phyloP scores from a whole-genome alignment of 1,140 invertebrate genomes.

The Drosophila asahinai region DNA sequence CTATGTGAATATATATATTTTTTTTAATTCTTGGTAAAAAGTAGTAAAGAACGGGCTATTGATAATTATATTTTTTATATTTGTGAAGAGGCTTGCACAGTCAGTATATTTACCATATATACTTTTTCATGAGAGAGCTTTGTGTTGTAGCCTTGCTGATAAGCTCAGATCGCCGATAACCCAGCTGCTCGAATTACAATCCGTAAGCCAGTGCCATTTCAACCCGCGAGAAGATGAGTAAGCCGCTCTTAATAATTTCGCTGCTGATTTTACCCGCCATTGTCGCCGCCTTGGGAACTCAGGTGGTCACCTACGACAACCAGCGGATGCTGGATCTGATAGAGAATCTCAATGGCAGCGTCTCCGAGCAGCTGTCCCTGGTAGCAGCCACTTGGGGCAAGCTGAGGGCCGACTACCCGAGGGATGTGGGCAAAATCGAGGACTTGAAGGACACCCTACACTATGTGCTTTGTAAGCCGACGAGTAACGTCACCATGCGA shows the following conservation, averaged over 20 bases:
- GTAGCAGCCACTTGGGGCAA: constrained; percentile 45
- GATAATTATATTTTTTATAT: no score
- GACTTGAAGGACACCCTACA: constrained; percentile 22
- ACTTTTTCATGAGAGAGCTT: background rate
- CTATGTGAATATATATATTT: no score
- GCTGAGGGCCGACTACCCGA: constrained; percentile 28
- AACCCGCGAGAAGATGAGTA: constrained; percentile 15
- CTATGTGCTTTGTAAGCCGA: constrained; percentile 20
- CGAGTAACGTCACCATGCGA: constrained; percentile 14
- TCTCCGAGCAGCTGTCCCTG: constrained; percentile 32
- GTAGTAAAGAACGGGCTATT: no score
- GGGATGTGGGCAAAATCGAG: constrained; percentile 36
- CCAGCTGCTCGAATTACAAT: background rate
- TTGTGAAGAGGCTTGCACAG: background rate
- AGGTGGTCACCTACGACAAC: constrained; percentile 42
- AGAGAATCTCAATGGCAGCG: constrained; percentile 20
- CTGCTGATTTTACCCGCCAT: constrained; percentile 1
- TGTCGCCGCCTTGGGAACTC: constrained; percentile 15
- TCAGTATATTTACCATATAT: background rate
- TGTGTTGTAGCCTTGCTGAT: constrained; percentile 23
- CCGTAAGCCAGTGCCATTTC: constrained; percentile 18
- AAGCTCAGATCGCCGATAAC: constrained; percentile 12
- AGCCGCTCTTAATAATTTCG: constrained; percentile 1
- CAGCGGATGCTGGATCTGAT: constrained; percentile 39
- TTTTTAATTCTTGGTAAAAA: no score